phyloP scores from a whole-genome alignment of 2,797 vertebrate genomes.

The Acrossocheilus wenchowensis region DNA sequence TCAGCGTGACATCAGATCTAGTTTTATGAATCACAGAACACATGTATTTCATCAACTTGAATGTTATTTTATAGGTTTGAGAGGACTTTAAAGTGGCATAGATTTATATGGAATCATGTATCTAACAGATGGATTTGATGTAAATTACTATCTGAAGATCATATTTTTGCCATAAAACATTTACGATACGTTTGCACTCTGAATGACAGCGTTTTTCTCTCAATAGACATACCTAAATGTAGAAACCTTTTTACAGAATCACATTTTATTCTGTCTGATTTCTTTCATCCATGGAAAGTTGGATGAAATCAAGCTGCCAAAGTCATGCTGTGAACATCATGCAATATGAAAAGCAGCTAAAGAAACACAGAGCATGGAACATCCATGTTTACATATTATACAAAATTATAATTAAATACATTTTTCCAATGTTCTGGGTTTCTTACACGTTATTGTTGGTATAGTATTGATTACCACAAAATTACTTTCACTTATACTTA shows the following conservation, averaged over 20 bases:
- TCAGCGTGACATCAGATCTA: neutral
- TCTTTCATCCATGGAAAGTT: conserved; percentile 4
- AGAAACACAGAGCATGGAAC: neutral
- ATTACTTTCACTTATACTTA: neutral
- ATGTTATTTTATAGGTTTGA: neutral
- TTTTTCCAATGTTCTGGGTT: neutral
- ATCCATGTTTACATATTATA: neutral
- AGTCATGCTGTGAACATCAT: conserved; percentile 9
- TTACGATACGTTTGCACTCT: neutral
- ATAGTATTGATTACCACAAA: neutral
- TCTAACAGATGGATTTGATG: neutral
- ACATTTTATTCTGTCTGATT: conserved; percentile 36
- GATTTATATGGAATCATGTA: neutral
- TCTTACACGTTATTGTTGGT: neutral
- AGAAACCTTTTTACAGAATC: neutral
- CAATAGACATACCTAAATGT: neutral
- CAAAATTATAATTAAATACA: too few relatives aligned
- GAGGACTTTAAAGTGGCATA: too few relatives aligned
- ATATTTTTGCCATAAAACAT: neutral
- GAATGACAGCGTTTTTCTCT: neutral
- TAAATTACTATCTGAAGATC: neutral
- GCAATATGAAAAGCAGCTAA: neutral
- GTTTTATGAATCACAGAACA: neutral
- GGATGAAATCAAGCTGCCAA: conserved; percentile 1
- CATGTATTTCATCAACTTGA: neutral